phyloP scores from a whole-genome alignment of 1,140 invertebrate genomes.

The Goniozus legneri region DNA sequence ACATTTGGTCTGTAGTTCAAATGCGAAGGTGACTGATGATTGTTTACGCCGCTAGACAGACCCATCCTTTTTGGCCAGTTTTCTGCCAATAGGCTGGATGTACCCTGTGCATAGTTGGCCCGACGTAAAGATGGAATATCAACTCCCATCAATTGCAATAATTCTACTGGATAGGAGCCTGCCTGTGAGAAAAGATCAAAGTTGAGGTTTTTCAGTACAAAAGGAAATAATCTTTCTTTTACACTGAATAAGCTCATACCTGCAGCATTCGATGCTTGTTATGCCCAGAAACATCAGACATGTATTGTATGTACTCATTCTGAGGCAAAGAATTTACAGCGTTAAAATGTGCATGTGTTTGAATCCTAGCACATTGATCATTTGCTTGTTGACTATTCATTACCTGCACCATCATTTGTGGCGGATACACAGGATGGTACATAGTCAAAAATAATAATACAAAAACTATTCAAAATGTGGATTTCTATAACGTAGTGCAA shows the following conservation, averaged over 20 bases:
- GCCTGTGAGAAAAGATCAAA: slow-evolving; percentile 32
- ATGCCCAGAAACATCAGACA: slow-evolving; percentile 28
- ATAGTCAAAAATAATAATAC: slow-evolving; percentile 31
- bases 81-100: slow-evolving; percentile 13
- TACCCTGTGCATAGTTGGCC: slow-evolving; percentile 32
- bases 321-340: slow-evolving; percentile 34
- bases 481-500: too few relatives aligned
- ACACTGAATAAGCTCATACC: too few relatives aligned
- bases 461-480: too few relatives aligned
- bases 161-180: slow-evolving; percentile 37
- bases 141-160: slow-evolving; percentile 42
- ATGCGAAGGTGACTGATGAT: slow-evolving; percentile 28
- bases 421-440: slow-evolving; percentile 46
- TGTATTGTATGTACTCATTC: slow-evolving; percentile 34
- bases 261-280: slow-evolving; percentile 37
- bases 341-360: slow-evolving; percentile 36
- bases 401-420: slow-evolving; percentile 48
- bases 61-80: slow-evolving; percentile 36
- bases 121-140: slow-evolving; percentile 35
- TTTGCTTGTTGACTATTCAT: slow-evolving; percentile 42
- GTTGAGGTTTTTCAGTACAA: neutral
- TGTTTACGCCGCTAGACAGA: slow-evolving; percentile 17
- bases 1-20: slow-evolving; percentile 32
- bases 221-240: neutral
- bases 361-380: slow-evolving; percentile 34